Conservation (phyloP, 2,113 vertebrate species). For the Todiramphus chloris region DNA sequence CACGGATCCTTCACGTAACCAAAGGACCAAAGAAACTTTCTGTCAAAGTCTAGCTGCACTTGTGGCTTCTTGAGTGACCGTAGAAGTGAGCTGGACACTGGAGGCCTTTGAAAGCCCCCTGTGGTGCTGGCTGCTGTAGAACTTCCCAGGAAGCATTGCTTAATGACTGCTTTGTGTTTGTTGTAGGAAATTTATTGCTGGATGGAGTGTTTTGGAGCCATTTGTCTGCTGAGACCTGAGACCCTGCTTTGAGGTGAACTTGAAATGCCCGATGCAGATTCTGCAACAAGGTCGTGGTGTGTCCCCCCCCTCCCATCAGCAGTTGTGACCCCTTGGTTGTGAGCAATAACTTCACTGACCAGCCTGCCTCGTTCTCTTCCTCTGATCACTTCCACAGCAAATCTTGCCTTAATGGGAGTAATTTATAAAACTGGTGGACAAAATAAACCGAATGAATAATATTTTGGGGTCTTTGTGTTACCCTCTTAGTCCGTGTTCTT, state of each 20-base stretch:
- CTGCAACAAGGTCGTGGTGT: background rate
- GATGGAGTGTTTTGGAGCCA: background rate
- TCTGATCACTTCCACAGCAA: background rate
- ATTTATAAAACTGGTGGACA: background rate
- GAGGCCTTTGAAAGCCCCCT: background rate
- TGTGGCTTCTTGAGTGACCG: fast-evolving
- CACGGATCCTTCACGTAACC: background rate
- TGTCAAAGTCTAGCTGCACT: background rate
- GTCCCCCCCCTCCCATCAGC: background rate
- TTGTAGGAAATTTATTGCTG: background rate
- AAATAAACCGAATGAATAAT: slow-evolving; percentile 24
- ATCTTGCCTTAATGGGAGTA: background rate
- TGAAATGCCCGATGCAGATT: background rate
- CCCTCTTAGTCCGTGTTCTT: background rate
- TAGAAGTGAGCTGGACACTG: background rate
- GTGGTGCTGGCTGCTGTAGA: background rate
- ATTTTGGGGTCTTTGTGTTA: background rate
- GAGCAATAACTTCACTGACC: background rate
- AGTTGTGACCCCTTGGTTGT: background rate
- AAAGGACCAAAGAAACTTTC: background rate
- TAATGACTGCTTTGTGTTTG: background rate
- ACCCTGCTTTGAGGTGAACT: background rate
- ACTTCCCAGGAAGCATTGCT: background rate
- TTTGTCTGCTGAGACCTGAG: background rate
- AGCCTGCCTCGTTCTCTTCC: background rate